Percentiles rank a stretch among this genome's conserved stretches.
Conservation (phyloP, 2,888 invertebrate species). For the Diploptera punctata region DNA sequence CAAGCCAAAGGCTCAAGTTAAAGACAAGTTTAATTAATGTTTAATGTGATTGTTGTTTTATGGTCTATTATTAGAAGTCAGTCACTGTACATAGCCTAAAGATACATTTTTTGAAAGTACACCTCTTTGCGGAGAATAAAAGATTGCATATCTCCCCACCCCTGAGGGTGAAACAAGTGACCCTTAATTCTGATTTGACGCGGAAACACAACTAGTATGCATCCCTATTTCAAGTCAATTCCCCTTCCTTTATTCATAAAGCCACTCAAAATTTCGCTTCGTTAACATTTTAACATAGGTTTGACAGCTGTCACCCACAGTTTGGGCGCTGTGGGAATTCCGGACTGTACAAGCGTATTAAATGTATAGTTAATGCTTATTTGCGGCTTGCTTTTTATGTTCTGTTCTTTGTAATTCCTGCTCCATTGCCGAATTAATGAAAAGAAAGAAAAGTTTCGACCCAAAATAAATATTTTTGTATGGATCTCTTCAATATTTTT, state of each 20-base stretch:
- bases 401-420: no score
- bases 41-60: no score
- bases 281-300: conserved; percentile 35
- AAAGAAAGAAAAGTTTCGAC: no score
- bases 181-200: conserved; percentile 40
- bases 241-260: neutral
- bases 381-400: no score
- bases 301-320: conserved; percentile 33
- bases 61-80: neutral
- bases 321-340: conserved; percentile 10
- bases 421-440: no score
- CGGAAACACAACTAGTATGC: conserved; percentile 31
- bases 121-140: neutral
- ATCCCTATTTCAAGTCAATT: neutral
- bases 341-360: neutral
- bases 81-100: neutral
- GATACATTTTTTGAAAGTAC: neutral
- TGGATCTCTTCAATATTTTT: no score
- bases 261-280: conserved; percentile 37
- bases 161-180: conserved; percentile 39
- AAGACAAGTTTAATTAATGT: no score
- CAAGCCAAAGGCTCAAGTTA: no score
- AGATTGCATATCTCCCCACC: neutral
- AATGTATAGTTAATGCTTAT: no score
- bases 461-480: no score